Conservation (phyloP, 2,113 vertebrate species). For the Crotalus viridis region DNA sequence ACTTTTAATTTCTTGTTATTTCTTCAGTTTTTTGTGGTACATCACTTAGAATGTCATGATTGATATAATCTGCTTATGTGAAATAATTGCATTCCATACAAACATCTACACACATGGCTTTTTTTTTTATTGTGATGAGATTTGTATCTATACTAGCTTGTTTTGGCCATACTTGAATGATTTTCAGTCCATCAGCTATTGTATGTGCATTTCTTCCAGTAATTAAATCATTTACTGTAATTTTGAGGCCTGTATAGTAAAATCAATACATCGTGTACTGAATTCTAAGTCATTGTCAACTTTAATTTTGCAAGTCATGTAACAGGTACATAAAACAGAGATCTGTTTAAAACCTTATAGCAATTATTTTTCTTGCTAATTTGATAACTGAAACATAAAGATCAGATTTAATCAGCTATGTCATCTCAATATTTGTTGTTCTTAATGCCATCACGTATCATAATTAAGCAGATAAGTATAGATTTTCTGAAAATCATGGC, state of each 20-base stretch:
- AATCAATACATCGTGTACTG: background rate
- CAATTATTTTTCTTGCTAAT: background rate
- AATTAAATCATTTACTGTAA: background rate
- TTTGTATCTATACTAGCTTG: background rate
- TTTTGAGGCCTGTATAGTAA: background rate
- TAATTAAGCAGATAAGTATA: background rate
- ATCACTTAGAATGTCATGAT: background rate
- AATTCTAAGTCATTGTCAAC: background rate
- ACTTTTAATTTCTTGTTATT: background rate
- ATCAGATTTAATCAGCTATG: background rate
- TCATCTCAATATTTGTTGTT: background rate
- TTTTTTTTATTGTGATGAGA: background rate
- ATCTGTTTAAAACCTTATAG: background rate
- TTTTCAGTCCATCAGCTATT: background rate
- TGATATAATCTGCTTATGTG: background rate
- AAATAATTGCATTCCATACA: background rate
- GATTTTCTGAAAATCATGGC: background rate
- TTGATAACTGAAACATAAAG: background rate
- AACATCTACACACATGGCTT: background rate
- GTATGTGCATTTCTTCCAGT: background rate
- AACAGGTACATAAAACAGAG: background rate
- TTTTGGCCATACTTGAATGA: background rate
- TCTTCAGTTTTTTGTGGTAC: background rate
- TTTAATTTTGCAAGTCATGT: background rate
- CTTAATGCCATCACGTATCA: background rate